phyloP scores from a whole-genome alignment of 2,888 invertebrate genomes.

The Alviniconcha strummeri region DNA sequence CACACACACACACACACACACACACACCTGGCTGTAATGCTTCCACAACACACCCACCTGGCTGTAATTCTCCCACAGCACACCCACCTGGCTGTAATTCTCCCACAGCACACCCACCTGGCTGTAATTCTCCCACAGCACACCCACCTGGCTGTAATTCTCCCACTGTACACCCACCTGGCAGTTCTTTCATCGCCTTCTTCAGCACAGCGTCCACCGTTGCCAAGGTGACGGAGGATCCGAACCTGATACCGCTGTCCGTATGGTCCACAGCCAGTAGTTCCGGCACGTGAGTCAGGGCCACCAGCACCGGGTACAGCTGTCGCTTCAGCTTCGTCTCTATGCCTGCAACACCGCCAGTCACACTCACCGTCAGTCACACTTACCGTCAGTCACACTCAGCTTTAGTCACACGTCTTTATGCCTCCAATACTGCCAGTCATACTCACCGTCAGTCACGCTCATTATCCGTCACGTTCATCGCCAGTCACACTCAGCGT shows the following conservation, averaged over 20 bases:
- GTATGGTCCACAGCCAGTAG: conserved; percentile 78
- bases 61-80: too few species aligned
- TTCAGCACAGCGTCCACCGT: conserved; percentile 79
- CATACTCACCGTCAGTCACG: too few species aligned
- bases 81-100: too few species aligned
- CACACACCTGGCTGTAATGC: background rate
- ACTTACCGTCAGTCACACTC: too few species aligned
- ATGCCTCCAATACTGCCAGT: too few species aligned
- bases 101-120: too few species aligned
- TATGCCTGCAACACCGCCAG: conserved; percentile 76
- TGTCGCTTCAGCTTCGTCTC: conserved; percentile 92
- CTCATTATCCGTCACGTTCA: too few species aligned
- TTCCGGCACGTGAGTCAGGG: conserved; percentile 82
- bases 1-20: background rate
- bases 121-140: too few species aligned
- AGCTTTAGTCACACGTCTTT: too few species aligned
- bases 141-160: too few species aligned
- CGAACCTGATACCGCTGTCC: conserved; percentile 81
- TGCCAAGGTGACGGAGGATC: conserved; percentile 85
- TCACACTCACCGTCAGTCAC: background rate
- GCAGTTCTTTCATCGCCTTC: conserved; percentile 63
- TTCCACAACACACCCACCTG: background rate
- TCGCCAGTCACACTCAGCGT: too few species aligned
- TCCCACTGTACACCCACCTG: conserved; percentile 65
- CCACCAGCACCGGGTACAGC: conserved; percentile 81